A percentile compares a stretch with the other conserved stretches of the same genome.
Evolutionary conservation across 2,113 vertebrate species (phyloP).

Genomic region (Alouatta palliata): DNA sequence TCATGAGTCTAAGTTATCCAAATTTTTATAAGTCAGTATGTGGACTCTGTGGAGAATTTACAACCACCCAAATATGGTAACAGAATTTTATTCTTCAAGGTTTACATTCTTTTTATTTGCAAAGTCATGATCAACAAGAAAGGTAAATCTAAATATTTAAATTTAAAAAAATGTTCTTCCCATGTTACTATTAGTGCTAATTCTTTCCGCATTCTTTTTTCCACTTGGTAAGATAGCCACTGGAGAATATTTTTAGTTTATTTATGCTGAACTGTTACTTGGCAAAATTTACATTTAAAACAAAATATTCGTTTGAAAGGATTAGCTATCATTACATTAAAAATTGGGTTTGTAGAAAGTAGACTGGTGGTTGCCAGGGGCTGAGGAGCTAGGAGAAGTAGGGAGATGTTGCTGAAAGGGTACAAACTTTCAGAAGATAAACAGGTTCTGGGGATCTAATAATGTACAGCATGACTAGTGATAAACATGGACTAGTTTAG

Average conservation of each 20-base stretch:
- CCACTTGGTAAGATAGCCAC: background rate
- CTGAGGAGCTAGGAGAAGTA: background rate
- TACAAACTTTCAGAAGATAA: background rate
- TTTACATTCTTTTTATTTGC: background rate
- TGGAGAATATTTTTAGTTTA: constrained; percentile 1
- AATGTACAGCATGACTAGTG: too few species aligned
- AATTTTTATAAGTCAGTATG: background rate
- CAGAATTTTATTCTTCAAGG: background rate
- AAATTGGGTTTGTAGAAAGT: background rate
- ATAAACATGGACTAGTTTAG: background rate
- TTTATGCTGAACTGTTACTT: background rate
- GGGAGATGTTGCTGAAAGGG: background rate
- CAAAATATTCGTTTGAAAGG: background rate
- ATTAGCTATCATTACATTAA: background rate
- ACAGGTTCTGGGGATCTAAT: background rate
- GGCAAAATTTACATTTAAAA: background rate
- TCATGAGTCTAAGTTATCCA: background rate
- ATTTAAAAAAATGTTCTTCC: background rate
- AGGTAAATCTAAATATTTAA: background rate
- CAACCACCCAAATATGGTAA: background rate
- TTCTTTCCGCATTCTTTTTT: background rate
- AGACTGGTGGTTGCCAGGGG: background rate
- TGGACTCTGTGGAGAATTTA: background rate
- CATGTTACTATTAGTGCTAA: background rate
- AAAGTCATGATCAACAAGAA: background rate